Base-by-base conservation (phyloP, 2,797 vertebrate species). In the Enteromius anoplus region DNA sequence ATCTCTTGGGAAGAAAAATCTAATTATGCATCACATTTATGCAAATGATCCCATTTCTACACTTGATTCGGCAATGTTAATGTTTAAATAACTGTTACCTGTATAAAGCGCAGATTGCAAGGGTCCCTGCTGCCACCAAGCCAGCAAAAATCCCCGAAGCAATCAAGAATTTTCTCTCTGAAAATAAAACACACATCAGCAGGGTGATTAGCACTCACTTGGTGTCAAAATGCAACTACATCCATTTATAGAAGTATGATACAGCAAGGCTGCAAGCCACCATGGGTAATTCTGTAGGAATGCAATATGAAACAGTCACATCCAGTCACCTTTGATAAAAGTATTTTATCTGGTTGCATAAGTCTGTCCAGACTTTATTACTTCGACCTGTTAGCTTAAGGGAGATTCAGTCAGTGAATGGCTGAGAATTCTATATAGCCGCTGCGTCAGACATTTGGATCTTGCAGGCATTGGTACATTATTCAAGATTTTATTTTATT, bases 391-490 rank as follows among this genome's bases (percentile, higher is more conserved):
- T 65, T 78, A 49, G 80, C 84, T 73, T 19, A 40, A 47, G 82
- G 68, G 73, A 85, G 73, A 76, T 65, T 66, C 51, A 82, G 42
- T 58, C 42, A 64, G 80, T 29, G 55, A 75, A 77, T 42, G 37
- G 19, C 26, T 49, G 66, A 82, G 64, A 81, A 76, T 87, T 88
- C 81, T 83, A 87, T 85, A 86, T 85, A 86, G 87, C 79, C 86
- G 65, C 80, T 58, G 80, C 84, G 72, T 58, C 84, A n/a, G 78
- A 45, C 42, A 55, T 53, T 85, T 82, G 64, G 75, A 65, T 87
- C 89, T 86, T 72, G 71, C 70, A 86, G 90, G 89, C 81, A 88
- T 1, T 45, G 4, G 80, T 90, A 81, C 86, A 91, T 89, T 86
- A 91, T 91, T 87, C 55, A 91, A 70, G 29, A 64, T 42, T 70